Evolutionary conservation across 2,113 vertebrate species (phyloP), one percentile per base, ranked within the genome.

Genomic region (Delphinapterus leucas): DNA sequence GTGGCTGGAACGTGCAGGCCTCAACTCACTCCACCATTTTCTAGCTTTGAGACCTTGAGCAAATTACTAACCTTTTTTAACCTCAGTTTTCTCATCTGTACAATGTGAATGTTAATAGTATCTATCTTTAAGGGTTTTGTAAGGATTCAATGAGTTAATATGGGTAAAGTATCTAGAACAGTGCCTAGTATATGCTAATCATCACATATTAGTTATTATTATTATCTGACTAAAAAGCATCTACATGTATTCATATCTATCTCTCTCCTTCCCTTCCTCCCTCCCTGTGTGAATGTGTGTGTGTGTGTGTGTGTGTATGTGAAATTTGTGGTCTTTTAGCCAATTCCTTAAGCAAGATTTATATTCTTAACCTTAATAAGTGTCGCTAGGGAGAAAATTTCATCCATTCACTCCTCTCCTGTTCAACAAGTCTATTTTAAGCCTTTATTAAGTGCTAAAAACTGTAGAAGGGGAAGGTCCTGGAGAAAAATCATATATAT

Each of bases 341-440:
- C 33, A 93, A 31, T 70, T 85, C 1, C 23, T 79, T 38, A 44
- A 28, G 41, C 2, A 89, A 93, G 25, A 70, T 58, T 96, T 82
- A 49, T 77, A 53, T 70, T 88, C 85, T 88, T 77, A 77, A 77
- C 25, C 60, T 49, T 93, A 84, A 67, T 71, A 79, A 61, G 8
- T 28, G 41, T n/a, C 23, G 63, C 21, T 61, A 41, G 1, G 65
- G 63, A 41, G 28, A 96, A 94, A 67, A 6, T 67, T 60, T 53
- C 38, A 38, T 86, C 70, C 26, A 65, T 53, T 73, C 53, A 70
- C 15, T 70, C 20, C 70, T 26, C 20, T 49, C 11, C 36, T 41
- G 25, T 55, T 73, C 67, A 74, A 9, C 0, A 25, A 58, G 65
- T 53, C n/a, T 92, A 47, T 81, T 87, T 88, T 53, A 74, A 70